Conservation (phyloP, 2,113 vertebrate species). For the Heteronetta atricapilla region DNA sequence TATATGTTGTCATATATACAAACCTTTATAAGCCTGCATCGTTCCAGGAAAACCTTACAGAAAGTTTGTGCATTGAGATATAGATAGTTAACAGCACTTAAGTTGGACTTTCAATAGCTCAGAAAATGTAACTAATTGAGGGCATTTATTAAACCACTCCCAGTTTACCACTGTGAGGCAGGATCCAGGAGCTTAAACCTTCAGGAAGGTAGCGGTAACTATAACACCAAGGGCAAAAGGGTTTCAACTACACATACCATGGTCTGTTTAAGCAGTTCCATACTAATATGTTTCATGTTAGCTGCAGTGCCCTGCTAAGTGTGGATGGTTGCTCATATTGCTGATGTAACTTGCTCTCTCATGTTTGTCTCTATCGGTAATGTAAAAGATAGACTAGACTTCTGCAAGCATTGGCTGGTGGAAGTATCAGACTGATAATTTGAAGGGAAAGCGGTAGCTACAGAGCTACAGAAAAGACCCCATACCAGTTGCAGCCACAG, state of each 20-base stretch:
- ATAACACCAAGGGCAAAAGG: not conserved
- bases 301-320: not conserved
- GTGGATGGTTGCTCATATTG: too few species aligned
- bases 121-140: not conserved
- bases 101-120: not conserved
- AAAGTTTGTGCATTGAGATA: not conserved
- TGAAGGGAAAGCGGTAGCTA: not conserved
- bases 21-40: not conserved
- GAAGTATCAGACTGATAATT: not conserved
- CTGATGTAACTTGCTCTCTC: not conserved
- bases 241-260: not conserved
- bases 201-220: not conserved
- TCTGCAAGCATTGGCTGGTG: not conserved
- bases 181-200: not conserved
- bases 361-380: not conserved
- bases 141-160: not conserved
- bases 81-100: not conserved
- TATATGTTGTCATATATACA: not conserved
- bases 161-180: fast-evolving
- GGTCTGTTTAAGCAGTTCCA: not conserved
- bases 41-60: not conserved
- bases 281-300: not conserved
- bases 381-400: fast-evolving
- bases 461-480: not conserved
- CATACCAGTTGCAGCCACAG: not conserved